phyloP scores from a whole-genome alignment of 2,888 invertebrate genomes.

The Lasioglossum villosulum region DNA sequence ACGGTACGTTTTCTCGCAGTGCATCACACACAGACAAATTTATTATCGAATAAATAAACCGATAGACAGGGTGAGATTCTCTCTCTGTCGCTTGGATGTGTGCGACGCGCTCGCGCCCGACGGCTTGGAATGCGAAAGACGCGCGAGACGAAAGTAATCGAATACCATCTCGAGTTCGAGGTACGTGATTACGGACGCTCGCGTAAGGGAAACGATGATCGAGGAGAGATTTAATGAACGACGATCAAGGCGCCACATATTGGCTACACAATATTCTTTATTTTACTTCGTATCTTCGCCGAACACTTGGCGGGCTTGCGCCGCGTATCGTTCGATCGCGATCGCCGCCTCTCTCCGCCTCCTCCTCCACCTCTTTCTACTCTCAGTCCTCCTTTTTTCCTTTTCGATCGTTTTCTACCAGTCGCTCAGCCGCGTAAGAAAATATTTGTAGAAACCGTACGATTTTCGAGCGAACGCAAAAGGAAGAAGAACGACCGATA shows the following conservation, averaged over 20 bases:
- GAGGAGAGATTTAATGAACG: conserved; percentile 70
- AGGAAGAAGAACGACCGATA: background rate
- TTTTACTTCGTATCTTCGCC: conserved; percentile 58
- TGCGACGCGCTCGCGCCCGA: conserved; percentile 31
- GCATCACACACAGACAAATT: conserved; percentile 66
- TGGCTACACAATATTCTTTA: conserved; percentile 71
- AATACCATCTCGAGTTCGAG: conserved; percentile 71
- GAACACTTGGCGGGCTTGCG: conserved; percentile 47
- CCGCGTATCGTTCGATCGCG: conserved; percentile 36
- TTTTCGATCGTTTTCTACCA: background rate
- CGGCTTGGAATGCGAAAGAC: conserved; percentile 63
- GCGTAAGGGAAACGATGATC: conserved; percentile 62
- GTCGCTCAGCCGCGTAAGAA: background rate
- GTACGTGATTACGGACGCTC: conserved; percentile 48
- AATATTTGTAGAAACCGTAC: conserved; percentile 11
- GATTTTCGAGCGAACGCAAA: background rate
- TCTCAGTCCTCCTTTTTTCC: background rate
- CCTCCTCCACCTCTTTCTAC: background rate
- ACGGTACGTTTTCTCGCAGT: conserved; percentile 56
- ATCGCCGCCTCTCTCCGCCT: background rate
- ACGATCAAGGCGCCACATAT: conserved; percentile 61
- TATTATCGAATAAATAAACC: conserved; percentile 68
- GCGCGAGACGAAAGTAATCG: conserved; percentile 71
- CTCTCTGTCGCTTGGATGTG: conserved; percentile 24
- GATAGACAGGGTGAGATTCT: conserved; percentile 40